Percentiles rank a stretch among this genome's conserved stretches.
These are phyloP conservation scores for Butorides virescens DNA, from an alignment of 2,113 vertebrate genomes.

Conservation along the genomic window DNA sequence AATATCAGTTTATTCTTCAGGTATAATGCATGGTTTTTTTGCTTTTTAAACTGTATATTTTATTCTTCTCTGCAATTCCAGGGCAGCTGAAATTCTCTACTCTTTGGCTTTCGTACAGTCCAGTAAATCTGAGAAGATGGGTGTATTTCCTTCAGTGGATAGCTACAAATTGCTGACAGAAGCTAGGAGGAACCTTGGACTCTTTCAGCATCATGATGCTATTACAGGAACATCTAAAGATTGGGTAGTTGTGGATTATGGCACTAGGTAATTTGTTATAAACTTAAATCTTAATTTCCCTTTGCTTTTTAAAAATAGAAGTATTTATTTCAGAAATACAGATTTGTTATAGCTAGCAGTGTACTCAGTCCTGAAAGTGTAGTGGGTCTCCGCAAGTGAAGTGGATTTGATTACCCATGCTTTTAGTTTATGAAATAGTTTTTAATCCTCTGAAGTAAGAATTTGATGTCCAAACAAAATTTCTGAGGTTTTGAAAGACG, in stretches of 20 bases:
- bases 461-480: not conserved
- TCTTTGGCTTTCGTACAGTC: constrained; percentile 82
- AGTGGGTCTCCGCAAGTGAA: not conserved
- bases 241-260: constrained; percentile 91
- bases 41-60: not conserved
- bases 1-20: not conserved
- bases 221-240: constrained; percentile 91
- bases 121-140: constrained; percentile 68
- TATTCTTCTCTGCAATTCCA: constrained; percentile 62
- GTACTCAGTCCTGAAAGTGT: not conserved
- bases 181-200: constrained; percentile 83
- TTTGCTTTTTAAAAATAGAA: not conserved
- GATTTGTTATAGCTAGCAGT: not conserved
- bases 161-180: constrained; percentile 79
- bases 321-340: not conserved
- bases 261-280: constrained; percentile 80
- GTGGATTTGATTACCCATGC: not conserved
- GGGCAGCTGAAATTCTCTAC: constrained; percentile 90
- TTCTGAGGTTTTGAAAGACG: not conserved
- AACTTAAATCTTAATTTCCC: not conserved
- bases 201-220: constrained; percentile 94
- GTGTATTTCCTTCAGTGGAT: constrained; percentile 76
- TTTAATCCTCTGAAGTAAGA: not conserved
- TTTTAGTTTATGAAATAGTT: not conserved
- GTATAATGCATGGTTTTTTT: not conserved